Evolutionary conservation across 64 coral and sea anemone genomes (phyloP).

Genomic region (Catalaphyllia jardinei): DNA sequence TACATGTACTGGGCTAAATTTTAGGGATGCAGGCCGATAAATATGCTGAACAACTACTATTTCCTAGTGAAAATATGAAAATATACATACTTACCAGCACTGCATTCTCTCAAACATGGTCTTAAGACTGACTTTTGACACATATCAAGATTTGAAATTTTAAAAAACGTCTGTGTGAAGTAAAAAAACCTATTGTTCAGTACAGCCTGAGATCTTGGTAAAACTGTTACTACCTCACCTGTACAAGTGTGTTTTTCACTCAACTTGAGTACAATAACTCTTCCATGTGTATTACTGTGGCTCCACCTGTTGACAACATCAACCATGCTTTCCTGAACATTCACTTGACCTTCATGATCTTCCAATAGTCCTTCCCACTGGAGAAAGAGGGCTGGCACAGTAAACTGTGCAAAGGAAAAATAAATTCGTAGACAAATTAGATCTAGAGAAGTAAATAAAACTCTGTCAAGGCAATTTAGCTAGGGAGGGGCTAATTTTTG

Average conservation of each 20-base stretch:
- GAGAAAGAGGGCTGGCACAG: slow-evolving; percentile 64
- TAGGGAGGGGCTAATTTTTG: too few species aligned
- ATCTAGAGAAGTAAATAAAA: background rate
- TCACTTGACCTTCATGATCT: slow-evolving; percentile 28
- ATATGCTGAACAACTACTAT: background rate
- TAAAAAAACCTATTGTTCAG: too few species aligned
- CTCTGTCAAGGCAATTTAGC: background rate
- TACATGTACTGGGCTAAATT: too few species aligned
- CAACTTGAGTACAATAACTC: slow-evolving; percentile 61
- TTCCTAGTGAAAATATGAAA: background rate
- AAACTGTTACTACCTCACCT: slow-evolving; percentile 11
- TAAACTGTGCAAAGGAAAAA: slow-evolving; percentile 48
- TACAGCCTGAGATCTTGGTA: background rate
- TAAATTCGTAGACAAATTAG: background rate
- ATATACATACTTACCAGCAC: too few species aligned
- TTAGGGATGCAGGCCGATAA: too few species aligned
- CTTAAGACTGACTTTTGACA: too few species aligned
- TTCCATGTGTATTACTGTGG: slow-evolving; percentile 54
- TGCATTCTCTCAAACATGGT: too few species aligned
- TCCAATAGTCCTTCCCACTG: slow-evolving; percentile 61
- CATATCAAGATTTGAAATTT: too few species aligned
- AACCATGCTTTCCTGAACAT: background rate
- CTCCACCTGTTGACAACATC: slow-evolving; percentile 59
- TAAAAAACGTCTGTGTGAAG: too few species aligned
- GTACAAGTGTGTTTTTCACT: slow-evolving; percentile 44